Evolutionary conservation across 2,888 invertebrate species (phyloP).

Genomic region (Thecocarcelia acutangulata): DNA sequence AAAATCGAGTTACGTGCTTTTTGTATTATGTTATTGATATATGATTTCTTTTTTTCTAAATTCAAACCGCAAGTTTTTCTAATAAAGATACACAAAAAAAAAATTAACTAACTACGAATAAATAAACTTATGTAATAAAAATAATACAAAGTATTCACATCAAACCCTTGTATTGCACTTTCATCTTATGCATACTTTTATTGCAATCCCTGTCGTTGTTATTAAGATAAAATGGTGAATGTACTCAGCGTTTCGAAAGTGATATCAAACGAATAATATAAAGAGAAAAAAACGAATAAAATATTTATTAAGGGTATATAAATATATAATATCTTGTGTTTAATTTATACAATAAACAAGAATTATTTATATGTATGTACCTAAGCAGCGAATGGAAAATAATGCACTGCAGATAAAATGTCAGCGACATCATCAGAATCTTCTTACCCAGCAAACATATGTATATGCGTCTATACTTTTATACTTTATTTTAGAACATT

Average conservation of each 20-base stretch:
- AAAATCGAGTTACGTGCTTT: too few relatives aligned
- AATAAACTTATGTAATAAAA: conserved; percentile 44
- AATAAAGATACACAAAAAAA: too few relatives aligned
- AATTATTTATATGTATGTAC: too few relatives aligned
- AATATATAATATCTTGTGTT: conserved; percentile 26
- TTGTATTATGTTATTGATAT: too few relatives aligned
- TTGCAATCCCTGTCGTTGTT: background rate
- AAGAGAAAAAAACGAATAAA: conserved; percentile 23
- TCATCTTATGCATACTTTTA: background rate
- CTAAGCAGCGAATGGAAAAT: background rate
- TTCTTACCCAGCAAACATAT: background rate
- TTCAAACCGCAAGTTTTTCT: too few relatives aligned
- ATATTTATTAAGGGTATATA: conserved; percentile 50
- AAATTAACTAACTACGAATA: conserved; percentile 1
- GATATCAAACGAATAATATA: background rate
- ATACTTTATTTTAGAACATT: too few relatives aligned
- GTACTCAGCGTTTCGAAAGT: conserved; percentile 23
- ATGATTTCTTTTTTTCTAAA: too few relatives aligned
- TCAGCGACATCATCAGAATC: background rate
- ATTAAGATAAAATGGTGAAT: conserved; percentile 1
- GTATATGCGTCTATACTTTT: too few relatives aligned
- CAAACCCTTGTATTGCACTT: background rate
- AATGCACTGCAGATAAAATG: conserved; percentile 15
- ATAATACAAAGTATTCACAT: conserved; percentile 2
- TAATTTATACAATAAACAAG: conserved; percentile 21